phyloP scores from a whole-genome alignment of 2,888 invertebrate genomes.

The Synergus japonicus region DNA sequence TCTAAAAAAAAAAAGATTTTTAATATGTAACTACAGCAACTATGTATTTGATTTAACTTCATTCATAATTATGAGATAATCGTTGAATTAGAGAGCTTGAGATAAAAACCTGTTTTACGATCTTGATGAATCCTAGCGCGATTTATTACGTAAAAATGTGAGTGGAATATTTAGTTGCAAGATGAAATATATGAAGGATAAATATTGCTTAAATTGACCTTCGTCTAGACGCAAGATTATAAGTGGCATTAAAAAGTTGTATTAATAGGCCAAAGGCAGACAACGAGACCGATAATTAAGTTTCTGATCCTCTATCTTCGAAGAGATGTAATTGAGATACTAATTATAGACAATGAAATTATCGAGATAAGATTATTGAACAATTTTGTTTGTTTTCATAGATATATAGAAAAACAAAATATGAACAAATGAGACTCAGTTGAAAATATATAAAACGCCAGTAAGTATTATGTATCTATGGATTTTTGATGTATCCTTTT shows the following conservation, averaged over 20 bases:
- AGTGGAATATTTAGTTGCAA: not conserved
- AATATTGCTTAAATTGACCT: slow-evolving; percentile 20
- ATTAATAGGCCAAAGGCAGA: slow-evolving; percentile 32
- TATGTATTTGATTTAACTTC: not conserved
- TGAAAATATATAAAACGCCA: not conserved
- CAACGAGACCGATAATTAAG: slow-evolving; percentile 27
- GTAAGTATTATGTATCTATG: not conserved
- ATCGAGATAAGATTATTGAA: not conserved
- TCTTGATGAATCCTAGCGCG: not conserved
- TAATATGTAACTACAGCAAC: too few relatives aligned
- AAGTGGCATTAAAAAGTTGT: slow-evolving; percentile 13
- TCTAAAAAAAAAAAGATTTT: too few relatives aligned
- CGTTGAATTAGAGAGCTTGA: not conserved
- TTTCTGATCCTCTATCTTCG: slow-evolving; percentile 16
- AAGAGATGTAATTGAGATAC: slow-evolving; percentile 4
- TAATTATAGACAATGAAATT: not conserved
- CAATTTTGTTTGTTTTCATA: slow-evolving; percentile 10
- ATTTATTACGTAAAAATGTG: not conserved
- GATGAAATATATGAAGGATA: not conserved
- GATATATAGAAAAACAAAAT: not conserved
- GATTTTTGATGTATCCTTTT: not conserved
- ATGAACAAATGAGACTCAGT: not conserved
- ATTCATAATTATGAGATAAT: not conserved
- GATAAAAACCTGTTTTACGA: not conserved
- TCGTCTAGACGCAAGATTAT: slow-evolving; percentile 36